Evolutionary conservation across 2,888 invertebrate genomes (phyloP).

Genomic region (Polyploca ridens): DNA sequence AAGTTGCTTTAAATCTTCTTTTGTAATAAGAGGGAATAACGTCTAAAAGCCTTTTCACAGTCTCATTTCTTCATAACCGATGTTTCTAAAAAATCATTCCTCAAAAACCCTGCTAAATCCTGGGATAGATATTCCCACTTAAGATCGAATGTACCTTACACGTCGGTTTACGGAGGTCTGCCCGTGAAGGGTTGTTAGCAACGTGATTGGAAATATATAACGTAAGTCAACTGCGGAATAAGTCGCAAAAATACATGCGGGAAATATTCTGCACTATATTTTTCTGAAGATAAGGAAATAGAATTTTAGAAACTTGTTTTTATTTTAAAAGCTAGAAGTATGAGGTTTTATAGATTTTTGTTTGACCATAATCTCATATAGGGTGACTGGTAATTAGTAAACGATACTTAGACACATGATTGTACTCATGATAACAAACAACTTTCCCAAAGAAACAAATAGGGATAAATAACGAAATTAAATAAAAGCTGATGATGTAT

Average conservation of each 20-base stretch:
- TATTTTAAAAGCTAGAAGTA: background rate
- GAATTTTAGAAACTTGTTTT: background rate
- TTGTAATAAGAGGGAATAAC: too few relatives aligned
- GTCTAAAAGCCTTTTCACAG: background rate
- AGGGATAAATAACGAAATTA: too few relatives aligned
- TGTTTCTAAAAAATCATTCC: too few relatives aligned
- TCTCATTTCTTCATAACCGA: background rate
- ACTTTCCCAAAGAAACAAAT: too few relatives aligned
- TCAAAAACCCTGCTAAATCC: background rate
- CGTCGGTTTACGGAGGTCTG: slow-evolving; percentile 10
- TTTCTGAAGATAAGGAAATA: too few relatives aligned
- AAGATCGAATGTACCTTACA: background rate
- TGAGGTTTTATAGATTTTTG: too few relatives aligned
- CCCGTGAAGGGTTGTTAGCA: slow-evolving; percentile 14
- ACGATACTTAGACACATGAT: too few relatives aligned
- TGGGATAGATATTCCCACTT: background rate
- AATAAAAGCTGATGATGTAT: too few relatives aligned
- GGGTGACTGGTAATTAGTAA: too few relatives aligned
- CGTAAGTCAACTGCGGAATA: slow-evolving; percentile 1
- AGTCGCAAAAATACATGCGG: background rate
- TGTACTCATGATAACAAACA: too few relatives aligned
- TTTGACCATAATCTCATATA: too few relatives aligned
- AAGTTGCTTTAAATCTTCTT: too few relatives aligned
- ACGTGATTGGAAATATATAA: slow-evolving; percentile 18
- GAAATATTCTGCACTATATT: background rate